Base-by-base conservation (phyloP, 2,888 invertebrate species). In the Cerastis leucographa region DNA sequence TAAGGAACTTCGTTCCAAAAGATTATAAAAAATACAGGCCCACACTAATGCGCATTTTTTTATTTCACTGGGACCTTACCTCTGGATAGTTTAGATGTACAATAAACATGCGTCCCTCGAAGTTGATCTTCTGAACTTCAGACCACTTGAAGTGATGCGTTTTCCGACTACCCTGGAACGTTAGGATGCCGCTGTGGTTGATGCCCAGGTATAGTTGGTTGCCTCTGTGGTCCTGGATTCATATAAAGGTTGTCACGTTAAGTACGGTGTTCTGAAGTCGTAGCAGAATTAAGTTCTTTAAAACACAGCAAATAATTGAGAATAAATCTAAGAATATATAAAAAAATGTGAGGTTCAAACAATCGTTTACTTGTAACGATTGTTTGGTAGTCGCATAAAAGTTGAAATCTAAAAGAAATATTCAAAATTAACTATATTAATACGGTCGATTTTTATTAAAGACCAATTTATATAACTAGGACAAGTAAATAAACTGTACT, bases 81-180 rank as follows among this genome's bases (percentile, higher is more conserved):
- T 99, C 99, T 75, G 98, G 98, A 92, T 99, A 98, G 90, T 98
- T 98, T 79, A 99, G 97, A 94, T 99, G 99, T 74, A 99, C 98
- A 87, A 99, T 99, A 92, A 99, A 99, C 99, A 99, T 99, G 96
- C 99, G 98, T 40, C 99, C 99, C 93, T 99, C 99, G 92, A 99
- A 99, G 94, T 99, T 99, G 88, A 99, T 98, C 95, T 99, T 99
- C 91, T 99, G 98, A 71, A 99, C 98, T 94, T 99, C 99, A 81
- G 97, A 97, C 99, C 99, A 99, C 91, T 98, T 98, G 96, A 99
- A 99, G 94, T 99, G 99, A 93, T 99, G 98, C 7, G 99, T 98
- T 94, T 99, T 98, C 89, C 98, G 97, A 89, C 98, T 99, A 66
- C 99, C 99, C 95, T 99, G 99, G 96, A 99, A 99, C 71, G 99